Percentiles rank a stretch among this genome's conserved stretches.
phyloP scores from a whole-genome alignment of 2,113 vertebrate genomes.

The Gnathonemus echidnorhynchus region DNA sequence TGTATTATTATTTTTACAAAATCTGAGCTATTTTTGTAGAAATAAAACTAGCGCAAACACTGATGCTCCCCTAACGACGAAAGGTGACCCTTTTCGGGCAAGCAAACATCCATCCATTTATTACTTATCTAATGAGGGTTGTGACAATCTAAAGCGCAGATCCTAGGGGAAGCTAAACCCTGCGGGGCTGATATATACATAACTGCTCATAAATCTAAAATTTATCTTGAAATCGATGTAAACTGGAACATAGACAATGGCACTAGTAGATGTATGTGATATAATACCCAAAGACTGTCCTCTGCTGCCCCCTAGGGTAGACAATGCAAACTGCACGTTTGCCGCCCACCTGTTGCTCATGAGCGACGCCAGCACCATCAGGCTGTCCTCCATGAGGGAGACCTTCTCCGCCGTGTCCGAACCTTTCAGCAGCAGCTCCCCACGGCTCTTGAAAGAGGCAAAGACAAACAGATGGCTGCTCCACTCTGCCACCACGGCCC shows the following conservation, averaged over 20 bases:
- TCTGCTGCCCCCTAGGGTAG: not conserved
- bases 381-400: constrained; percentile 69
- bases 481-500: constrained; percentile 66
- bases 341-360: constrained; percentile 67
- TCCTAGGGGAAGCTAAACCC: not conserved
- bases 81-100: not conserved
- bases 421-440: constrained; percentile 72
- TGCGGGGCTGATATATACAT: not conserved
- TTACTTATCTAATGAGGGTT: not conserved
- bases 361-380: constrained; percentile 71
- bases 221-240: not conserved
- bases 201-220: not conserved
- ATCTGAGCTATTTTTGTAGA: not conserved
- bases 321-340: not conserved
- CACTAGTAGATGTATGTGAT: not conserved
- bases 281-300: not conserved
- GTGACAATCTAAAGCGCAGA: not conserved
- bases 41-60: not conserved
- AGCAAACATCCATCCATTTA: not conserved
- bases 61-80: not conserved
- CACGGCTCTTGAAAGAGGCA: constrained; percentile 63
- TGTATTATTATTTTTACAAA: not conserved
- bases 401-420: constrained; percentile 65
- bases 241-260: not conserved
- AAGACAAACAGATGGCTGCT: constrained; percentile 62